Base-by-base conservation (phyloP, 37 sponge, comb jelly and placozoan genomes). In the Halichondria panicea region DNA sequence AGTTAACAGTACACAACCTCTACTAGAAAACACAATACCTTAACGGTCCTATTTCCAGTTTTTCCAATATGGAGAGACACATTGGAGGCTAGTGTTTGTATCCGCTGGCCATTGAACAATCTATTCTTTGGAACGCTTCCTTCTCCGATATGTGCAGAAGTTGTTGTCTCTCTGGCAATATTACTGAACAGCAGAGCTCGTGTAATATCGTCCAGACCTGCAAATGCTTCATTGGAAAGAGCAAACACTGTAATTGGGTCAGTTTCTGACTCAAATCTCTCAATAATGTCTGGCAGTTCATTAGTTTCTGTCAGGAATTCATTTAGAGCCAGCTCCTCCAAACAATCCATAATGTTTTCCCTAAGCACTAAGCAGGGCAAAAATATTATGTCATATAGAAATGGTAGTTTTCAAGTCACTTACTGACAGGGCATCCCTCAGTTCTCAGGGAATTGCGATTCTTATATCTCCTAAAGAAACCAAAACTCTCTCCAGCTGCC, bases 181-280 rank as follows among this genome's bases (percentile, higher is more conserved):
- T 19, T 46, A 7, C 8, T 18, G 43, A 39, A 66, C 13, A 39
- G 24, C 24, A 66, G 42, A 38, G 22, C n/a, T 1, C 11, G 8
- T 25, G 1, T 1, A 19, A 12, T 36, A 76, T 39, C 64, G 12
- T 15, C 28, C n/a, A n/a, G n/a, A n/a, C n/a, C 45, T 58, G 36
- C 66, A 66, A 82, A 53, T 41, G 82, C 82, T 31, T 40, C 82
- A 70, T 82, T 82, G 33, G 74, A 74, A 34, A 74, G 82, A 5
- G 56, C 82, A 66, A 82, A 82, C 44, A 65, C 54, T 0, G 82
- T 82, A 27, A 82, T 4, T 34, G n/a, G n/a, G 42, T 59, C 81
- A 38, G 43, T 30, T 58, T 27, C 30, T 53, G 52, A 22, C 43
- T 59, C 15, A 30, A 82, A 75, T 27, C 28, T 15, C 3, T 41